phyloP scores from a whole-genome alignment of 2,888 invertebrate species.

The Scrobipalpa atriplicella region DNA sequence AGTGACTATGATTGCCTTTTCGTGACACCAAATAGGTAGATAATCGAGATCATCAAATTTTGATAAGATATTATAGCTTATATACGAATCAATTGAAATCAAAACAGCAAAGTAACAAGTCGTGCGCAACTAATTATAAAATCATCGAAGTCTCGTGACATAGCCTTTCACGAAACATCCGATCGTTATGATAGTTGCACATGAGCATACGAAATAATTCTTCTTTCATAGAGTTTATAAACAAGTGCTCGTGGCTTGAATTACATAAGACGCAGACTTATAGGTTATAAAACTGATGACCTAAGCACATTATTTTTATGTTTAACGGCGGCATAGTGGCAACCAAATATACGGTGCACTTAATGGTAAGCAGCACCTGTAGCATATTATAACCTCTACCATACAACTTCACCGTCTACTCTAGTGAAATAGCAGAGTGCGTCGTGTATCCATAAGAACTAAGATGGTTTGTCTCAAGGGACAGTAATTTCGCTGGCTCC shows the following conservation, averaged over 20 bases:
- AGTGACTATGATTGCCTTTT: not conserved
- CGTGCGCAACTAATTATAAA: slow-evolving; percentile 36
- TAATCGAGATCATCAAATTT: not conserved
- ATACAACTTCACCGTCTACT: no score
- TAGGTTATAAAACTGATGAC: no score
- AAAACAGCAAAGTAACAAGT: slow-evolving; percentile 28
- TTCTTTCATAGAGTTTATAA: slow-evolving; percentile 53
- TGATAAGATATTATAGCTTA: not conserved
- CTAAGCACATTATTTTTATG: no score
- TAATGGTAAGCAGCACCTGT: no score
- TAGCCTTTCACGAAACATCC: slow-evolving; percentile 57
- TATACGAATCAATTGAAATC: not conserved
- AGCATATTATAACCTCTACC: no score
- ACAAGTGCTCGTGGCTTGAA: slow-evolving; percentile 62
- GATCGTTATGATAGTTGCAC: slow-evolving; percentile 48
- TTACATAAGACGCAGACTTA: slow-evolving; percentile 44
- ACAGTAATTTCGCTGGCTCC: no score
- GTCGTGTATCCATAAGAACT: no score
- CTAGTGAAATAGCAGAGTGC: no score
- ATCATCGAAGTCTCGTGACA: slow-evolving; percentile 41
- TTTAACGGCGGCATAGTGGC: no score
- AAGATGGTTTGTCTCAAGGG: no score
- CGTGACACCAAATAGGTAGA: not conserved
- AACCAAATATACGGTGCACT: no score
- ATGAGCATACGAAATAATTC: slow-evolving; percentile 34